A percentile compares a stretch with the other conserved stretches of the same genome.
These are phyloP conservation scores for Scaptomyza flava DNA, from an alignment of 2,888 invertebrate genomes.

Conservation along the genomic window DNA sequence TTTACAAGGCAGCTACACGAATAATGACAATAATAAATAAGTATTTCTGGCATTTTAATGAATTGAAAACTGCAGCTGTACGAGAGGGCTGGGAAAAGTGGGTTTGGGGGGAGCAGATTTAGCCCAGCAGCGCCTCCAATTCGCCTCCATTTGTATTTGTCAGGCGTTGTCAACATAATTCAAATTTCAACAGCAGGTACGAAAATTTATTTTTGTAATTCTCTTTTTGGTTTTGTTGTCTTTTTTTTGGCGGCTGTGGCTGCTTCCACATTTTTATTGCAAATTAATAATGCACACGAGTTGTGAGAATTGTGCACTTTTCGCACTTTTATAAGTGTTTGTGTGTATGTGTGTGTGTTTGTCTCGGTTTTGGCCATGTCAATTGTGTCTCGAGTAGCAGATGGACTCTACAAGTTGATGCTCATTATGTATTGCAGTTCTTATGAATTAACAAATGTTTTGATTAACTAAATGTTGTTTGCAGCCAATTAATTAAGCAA, in stretches of 20 bases:
- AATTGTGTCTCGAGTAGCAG: conserved; percentile 66
- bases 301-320: conserved; percentile 18
- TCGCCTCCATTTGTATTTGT: conserved; percentile 79
- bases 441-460: conserved; percentile 69
- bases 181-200: conserved; percentile 68
- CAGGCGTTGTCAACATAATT: conserved; percentile 77
- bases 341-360: conserved; percentile 13
- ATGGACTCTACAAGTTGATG: conserved; percentile 58
- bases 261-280: conserved; percentile 76
- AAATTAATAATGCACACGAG: conserved; percentile 74
- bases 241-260: conserved; percentile 40
- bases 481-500: conserved; percentile 70
- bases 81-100: not conserved
- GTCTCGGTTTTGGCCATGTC: conserved; percentile 50
- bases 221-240: conserved; percentile 22
- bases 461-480: conserved; percentile 73
- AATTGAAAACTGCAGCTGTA: conserved; percentile 59
- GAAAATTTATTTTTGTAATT: conserved; percentile 62
- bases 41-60: conserved; percentile 75
- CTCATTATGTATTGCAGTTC: conserved; percentile 41
- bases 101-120: conserved; percentile 3
- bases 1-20: conserved; percentile 38
- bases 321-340: not conserved
- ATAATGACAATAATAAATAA: conserved; percentile 74
- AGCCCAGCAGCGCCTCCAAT: conserved; percentile 69